These are phyloP conservation scores for Mesodorylaimus sp. DNA, from an alignment of 2,888 invertebrate species.

Conservation along the genomic window DNA sequence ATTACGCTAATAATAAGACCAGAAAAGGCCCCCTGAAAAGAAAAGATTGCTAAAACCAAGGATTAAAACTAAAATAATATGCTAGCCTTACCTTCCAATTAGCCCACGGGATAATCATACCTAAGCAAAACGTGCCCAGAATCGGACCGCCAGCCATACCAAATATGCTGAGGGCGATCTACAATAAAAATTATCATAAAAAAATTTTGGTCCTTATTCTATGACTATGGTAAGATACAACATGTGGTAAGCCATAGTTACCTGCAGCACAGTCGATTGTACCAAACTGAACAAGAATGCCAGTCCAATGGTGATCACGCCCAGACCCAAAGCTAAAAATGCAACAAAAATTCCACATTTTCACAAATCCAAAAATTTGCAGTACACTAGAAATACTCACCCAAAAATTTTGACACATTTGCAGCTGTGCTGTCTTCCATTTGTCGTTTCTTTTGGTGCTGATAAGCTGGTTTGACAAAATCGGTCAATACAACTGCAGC, in stretches of 20 bases:
- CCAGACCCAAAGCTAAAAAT: neutral
- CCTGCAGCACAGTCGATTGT: conserved; percentile 8
- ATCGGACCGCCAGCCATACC: conserved; percentile 24
- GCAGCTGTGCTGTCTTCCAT: neutral
- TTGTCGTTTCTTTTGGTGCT: neutral
- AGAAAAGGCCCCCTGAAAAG: neutral
- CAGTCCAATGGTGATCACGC: neutral
- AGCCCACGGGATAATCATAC: neutral
- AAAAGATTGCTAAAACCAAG: neutral
- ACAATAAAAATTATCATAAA: neutral
- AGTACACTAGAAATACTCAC: neutral
- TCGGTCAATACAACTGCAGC: conserved; percentile 21
- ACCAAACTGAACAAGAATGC: conserved; percentile 9
- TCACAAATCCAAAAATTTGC: neutral
- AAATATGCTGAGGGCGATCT: conserved; percentile 23
- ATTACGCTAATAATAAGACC: neutral
- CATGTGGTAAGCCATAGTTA: neutral
- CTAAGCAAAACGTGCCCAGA: conserved; percentile 17
- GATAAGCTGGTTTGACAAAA: conserved; percentile 12
- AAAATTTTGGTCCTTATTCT: neutral
- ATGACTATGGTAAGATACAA: too few relatives aligned
- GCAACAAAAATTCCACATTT: neutral
- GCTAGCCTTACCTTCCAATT: neutral
- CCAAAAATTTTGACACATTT: neutral
- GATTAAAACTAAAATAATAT: neutral